Evolutionary conservation across 53 echinoderm and acorn worm genomes (phyloP).

Genomic region (Henricia sp.): DNA sequence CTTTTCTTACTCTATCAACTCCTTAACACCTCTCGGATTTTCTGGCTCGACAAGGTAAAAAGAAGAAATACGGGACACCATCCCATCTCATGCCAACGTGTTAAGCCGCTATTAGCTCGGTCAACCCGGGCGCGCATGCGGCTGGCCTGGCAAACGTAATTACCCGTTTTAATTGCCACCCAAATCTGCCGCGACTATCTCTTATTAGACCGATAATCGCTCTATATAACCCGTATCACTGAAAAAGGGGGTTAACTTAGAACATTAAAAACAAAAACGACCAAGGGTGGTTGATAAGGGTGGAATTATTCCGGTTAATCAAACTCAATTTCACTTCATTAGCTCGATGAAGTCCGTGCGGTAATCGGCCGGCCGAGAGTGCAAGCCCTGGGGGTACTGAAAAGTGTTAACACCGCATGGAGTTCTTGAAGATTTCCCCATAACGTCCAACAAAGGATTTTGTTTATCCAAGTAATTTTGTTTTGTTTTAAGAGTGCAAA

Average conservation of each 20-base stretch:
- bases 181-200: background rate
- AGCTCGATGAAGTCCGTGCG: constrained; percentile 57
- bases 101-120: constrained; percentile 42
- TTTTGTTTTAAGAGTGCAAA: background rate
- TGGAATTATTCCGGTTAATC: constrained; percentile 50
- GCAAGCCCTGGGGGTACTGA: background rate
- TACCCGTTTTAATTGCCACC: constrained; percentile 55
- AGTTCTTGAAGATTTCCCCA: constrained; percentile 11
- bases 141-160: constrained; percentile 27
- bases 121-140: constrained; percentile 15
- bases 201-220: background rate
- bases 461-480: constrained; percentile 37
- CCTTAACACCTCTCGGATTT: constrained; percentile 26
- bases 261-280: background rate
- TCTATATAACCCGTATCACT: constrained; percentile 20
- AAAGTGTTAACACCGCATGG: constrained; percentile 36
- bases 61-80: background rate
- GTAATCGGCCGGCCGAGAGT: constrained; percentile 20
- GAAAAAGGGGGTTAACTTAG: background rate
- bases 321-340: constrained; percentile 69
- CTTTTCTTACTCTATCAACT: constrained; percentile 9
- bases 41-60: background rate
- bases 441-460: constrained; percentile 15
- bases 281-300: background rate
- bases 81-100: constrained; percentile 30